These are phyloP conservation scores for Bos indicus DNA, from an alignment of 2,113 vertebrate genomes.

Conservation along the genomic window DNA sequence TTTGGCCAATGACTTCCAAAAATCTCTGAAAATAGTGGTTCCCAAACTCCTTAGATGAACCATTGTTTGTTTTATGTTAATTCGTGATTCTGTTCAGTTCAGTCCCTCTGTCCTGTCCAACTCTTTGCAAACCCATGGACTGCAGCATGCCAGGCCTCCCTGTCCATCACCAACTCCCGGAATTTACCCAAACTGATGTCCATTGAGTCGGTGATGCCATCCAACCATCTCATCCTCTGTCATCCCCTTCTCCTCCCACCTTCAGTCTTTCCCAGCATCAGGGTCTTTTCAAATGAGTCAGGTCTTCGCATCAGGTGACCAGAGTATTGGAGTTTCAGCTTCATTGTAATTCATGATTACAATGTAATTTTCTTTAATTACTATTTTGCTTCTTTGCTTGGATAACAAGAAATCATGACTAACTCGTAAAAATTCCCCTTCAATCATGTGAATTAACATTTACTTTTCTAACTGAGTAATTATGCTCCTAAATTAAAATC, in stretches of 20 bases:
- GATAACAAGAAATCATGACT: neutral
- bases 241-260: neutral
- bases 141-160: neutral
- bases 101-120: rapidly evolving
- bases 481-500: neutral
- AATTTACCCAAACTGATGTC: neutral
- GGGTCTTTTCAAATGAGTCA: neutral
- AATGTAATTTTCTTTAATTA: neutral
- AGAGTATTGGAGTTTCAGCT: neutral
- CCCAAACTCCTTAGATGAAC: neutral
- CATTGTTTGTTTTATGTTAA: neutral
- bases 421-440: neutral
- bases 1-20: neutral
- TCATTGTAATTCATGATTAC: neutral
- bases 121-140: neutral
- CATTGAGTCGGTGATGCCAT: neutral
- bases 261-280: neutral
- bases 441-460: neutral
- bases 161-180: neutral
- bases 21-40: too few relatives aligned
- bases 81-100: neutral
- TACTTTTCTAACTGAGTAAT: neutral
- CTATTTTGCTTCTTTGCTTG: neutral
- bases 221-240: neutral
- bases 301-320: neutral